Percentiles rank a stretch among this genome's conserved stretches.
phyloP scores from a whole-genome alignment of 2,113 vertebrate species.

The Orientallactaga bullata region DNA sequence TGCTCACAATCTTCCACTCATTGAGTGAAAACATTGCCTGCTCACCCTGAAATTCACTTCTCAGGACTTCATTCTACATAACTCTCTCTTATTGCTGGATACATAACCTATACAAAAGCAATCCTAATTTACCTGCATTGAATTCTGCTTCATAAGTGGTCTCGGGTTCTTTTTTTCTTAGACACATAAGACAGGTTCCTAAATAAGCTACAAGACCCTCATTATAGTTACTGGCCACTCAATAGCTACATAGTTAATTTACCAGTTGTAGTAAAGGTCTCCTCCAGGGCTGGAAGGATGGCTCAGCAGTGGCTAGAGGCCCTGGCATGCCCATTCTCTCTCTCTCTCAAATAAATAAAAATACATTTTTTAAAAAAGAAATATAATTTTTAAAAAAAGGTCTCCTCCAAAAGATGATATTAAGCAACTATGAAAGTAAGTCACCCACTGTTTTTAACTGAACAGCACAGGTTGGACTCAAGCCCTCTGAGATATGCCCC shows the following conservation, averaged over 20 bases:
- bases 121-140: background rate
- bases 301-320: too few species aligned
- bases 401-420: background rate
- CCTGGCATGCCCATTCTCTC: too few species aligned
- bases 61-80: background rate
- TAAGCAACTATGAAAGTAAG: background rate
- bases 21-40: background rate
- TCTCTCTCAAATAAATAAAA: too few species aligned
- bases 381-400: too few species aligned
- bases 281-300: too few species aligned
- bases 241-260: slow-evolving; percentile 1
- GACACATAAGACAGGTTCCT: background rate
- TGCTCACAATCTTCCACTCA: background rate
- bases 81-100: background rate
- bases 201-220: background rate
- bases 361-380: too few species aligned
- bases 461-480: background rate
- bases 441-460: background rate
- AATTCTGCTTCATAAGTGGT: background rate
- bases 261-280: background rate
- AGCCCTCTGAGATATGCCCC: background rate
- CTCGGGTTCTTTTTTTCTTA: background rate
- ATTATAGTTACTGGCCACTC: background rate
- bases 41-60: background rate
- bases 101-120: background rate